These are phyloP conservation scores for Cettia cetti DNA, from an alignment of 2,113 vertebrate species.

Conservation along the genomic window DNA sequence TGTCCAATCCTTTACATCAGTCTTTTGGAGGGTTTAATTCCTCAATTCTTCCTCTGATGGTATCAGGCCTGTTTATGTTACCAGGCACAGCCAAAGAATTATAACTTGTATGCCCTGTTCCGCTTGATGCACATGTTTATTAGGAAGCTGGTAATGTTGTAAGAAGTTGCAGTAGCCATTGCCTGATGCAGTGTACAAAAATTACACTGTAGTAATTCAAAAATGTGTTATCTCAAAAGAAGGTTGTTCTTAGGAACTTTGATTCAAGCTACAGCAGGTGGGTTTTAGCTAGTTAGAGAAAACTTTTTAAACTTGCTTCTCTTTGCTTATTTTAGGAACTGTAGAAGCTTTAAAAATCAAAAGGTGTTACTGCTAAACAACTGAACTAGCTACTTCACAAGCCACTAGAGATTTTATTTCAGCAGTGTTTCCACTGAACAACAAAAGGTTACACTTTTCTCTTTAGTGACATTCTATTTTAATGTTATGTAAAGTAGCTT, in stretches of 20 bases:
- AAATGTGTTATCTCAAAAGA: constrained; percentile 47
- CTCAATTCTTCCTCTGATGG: constrained; percentile 34
- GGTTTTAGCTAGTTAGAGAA: background rate
- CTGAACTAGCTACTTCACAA: background rate
- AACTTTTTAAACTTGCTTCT: background rate
- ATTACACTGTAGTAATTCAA: constrained; percentile 21
- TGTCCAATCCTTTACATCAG: constrained; percentile 54
- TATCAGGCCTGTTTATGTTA: constrained; percentile 57
- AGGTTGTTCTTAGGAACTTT: constrained; percentile 26
- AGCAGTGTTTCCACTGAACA: background rate
- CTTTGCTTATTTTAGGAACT: background rate
- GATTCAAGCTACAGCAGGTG: background rate
- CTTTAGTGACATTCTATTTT: background rate
- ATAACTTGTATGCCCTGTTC: constrained; percentile 28
- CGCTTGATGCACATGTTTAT: constrained; percentile 47
- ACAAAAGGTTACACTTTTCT: background rate
- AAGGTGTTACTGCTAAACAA: background rate
- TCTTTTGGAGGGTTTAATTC: constrained; percentile 44
- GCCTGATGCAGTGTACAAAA: constrained; percentile 26
- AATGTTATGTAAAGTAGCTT: constrained; percentile 2
- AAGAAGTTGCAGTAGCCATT: background rate
- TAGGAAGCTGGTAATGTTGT: constrained; percentile 18
- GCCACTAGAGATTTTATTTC: background rate
- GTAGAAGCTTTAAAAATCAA: constrained; percentile 1
- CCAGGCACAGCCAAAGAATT: constrained; percentile 40